Conservation (phyloP, 2,797 vertebrate genomes). For the Enteromius paludinosus region DNA sequence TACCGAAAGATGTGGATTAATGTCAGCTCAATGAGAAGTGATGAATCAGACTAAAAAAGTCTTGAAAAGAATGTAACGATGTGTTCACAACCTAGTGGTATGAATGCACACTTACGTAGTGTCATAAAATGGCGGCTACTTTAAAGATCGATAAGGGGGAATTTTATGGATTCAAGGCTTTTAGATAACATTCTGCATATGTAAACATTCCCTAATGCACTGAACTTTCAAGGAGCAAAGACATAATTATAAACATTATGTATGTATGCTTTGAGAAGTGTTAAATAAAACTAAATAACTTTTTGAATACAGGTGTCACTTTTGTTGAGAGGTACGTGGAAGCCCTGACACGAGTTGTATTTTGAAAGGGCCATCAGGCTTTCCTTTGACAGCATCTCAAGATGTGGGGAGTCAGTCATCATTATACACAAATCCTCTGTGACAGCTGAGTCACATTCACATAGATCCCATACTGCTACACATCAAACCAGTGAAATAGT, state of each 20-base stretch:
- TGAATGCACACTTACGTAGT: not conserved
- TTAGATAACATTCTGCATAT: not conserved
- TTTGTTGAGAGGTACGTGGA: not conserved
- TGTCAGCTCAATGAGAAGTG: not conserved
- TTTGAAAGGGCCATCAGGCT: slow-evolving; percentile 2
- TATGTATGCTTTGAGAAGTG: not conserved
- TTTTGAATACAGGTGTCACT: not conserved
- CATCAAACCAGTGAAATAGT: slow-evolving; percentile 18
- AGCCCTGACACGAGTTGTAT: not conserved
- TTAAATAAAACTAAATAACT: not conserved
- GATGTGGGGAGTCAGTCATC: not conserved
- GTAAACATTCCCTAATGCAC: not conserved
- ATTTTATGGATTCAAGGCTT: not conserved
- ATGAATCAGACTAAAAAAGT: not conserved
- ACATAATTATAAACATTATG: not conserved
- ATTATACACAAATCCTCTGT: slow-evolving; percentile 10
- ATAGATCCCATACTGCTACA: slow-evolving; percentile 7
- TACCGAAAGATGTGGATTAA: slow-evolving; percentile 15
- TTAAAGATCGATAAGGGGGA: not conserved
- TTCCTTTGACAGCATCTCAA: slow-evolving; percentile 19
- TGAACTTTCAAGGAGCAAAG: not conserved
- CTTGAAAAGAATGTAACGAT: not conserved
- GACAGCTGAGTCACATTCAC: slow-evolving; percentile 30
- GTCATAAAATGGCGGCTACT: not conserved
- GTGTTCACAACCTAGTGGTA: not conserved